These are phyloP conservation scores for Morus bassanus DNA, from an alignment of 2,797 vertebrate species.

Conservation along the genomic window DNA sequence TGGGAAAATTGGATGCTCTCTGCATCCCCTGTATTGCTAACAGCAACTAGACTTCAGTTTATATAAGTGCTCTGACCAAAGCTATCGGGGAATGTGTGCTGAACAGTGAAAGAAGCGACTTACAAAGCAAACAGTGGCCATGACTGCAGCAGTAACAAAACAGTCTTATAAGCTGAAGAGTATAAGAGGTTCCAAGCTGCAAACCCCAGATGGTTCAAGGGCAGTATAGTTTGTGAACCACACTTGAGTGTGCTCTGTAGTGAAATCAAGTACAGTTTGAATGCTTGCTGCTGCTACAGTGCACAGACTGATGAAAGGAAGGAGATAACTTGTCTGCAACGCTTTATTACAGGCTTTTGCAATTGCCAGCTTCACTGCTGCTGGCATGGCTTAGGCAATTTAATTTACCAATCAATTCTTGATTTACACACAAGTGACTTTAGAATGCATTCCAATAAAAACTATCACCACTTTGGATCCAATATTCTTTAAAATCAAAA, in stretches of 20 bases:
- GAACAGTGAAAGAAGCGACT: not conserved
- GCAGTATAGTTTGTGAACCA: not conserved
- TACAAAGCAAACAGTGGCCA: not conserved
- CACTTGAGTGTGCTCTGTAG: not conserved
- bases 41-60: not conserved
- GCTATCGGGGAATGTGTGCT: not conserved
- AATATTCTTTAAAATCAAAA: slow-evolving; percentile 21
- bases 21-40: not conserved
- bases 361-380: not conserved
- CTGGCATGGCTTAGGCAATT: slow-evolving; percentile 24
- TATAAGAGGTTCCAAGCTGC: not conserved
- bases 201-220: slow-evolving; percentile 9
- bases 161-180: not conserved
- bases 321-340: not conserved
- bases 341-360: slow-evolving; percentile 11
- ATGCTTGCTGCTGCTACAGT: not conserved
- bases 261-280: slow-evolving; percentile 41
- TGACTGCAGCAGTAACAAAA: not conserved
- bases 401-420: slow-evolving; percentile 45
- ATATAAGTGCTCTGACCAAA: not conserved
- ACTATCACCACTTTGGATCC: not conserved
- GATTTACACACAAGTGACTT: slow-evolving; percentile 39
- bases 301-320: not conserved
- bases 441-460: slow-evolving; percentile 16
- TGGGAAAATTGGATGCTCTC: not conserved